Evolutionary conservation across 1,140 invertebrate genomes (phyloP), one percentile per base, ranked within the genome.

Genomic region (Neelides sp.): DNA sequence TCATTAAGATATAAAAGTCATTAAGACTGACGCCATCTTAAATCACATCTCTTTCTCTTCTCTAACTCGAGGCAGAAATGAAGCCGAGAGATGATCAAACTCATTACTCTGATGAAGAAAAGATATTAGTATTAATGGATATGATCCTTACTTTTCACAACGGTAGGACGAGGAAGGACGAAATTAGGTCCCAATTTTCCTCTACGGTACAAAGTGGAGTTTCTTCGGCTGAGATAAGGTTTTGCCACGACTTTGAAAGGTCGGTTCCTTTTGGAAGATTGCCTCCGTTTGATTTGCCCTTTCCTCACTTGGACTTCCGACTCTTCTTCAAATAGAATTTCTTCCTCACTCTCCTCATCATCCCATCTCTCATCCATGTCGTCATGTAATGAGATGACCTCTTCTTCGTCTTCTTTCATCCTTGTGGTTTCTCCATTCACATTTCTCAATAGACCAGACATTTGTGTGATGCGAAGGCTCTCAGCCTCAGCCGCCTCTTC

Each of bases 131-230:
- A 5, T 7, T 19, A 10, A n/a, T 5, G 37, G 20, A 39, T n/a
- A 44, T 12, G 7, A n/a, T 13, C 39, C 56, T 58, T 54, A 58
- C 57, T 53, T 17, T 37, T 52, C 52, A 45, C 52, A 35, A 58
- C 36, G 22, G 49, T 48, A 26, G 57, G 49, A 36, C 56, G 28
- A 17, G 55, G 55, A 4, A 57, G 34, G 2, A 47, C 52, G 50
- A 58, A 58, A 41, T 58, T 58, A 20, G 52, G 51, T 22, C 52
- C 55, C 22, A 57, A 22, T 52, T 58, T 55, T 37, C 42, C 50
- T 27, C 43, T 30, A 40, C 52, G 37, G 36, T 57, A 57, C n/a
- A 57, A 32, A 19, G 54, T 53, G 27, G 49, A 53, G 27, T 55
- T 52, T 23, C 57, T 8, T 30, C 52, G 37, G 30, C 43, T 40